Conservation (phyloP, 1,140 invertebrate species). For the Drosophila kanapiae region DNA sequence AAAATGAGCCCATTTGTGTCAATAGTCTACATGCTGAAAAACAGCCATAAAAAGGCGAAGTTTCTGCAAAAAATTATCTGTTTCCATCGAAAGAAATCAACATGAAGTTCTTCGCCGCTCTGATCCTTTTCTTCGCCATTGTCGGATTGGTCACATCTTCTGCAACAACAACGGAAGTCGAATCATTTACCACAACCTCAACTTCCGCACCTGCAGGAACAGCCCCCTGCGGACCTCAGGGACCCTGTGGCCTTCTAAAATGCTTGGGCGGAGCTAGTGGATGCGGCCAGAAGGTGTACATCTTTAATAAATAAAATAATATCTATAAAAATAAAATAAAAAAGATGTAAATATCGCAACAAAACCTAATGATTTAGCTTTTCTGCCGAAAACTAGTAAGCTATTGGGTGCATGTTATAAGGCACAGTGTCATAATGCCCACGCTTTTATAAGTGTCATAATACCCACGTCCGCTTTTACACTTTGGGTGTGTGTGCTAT, state of each 20-base stretch:
- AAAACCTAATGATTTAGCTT: too few relatives aligned
- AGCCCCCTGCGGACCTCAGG: not conserved
- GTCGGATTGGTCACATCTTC: not conserved
- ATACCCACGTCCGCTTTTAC: too few relatives aligned
- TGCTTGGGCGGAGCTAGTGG: constrained; percentile 3
- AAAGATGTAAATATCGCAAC: too few relatives aligned
- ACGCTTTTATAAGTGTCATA: too few relatives aligned
- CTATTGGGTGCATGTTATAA: too few relatives aligned
- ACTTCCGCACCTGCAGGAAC: not conserved
- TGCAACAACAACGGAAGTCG: not conserved
- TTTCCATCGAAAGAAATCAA: not conserved
- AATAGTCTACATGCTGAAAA: not conserved
- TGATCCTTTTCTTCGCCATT: not conserved
- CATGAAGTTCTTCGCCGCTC: constrained; percentile 8
- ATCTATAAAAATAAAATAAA: too few relatives aligned
- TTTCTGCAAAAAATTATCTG: not conserved
- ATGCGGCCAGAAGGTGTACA: constrained; percentile 4
- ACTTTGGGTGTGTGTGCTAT: too few relatives aligned
- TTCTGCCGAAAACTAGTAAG: too few relatives aligned
- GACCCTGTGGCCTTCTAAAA: constrained; percentile 2
- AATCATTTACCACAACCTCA: too few relatives aligned
- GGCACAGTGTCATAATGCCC: too few relatives aligned
- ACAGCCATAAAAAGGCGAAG: not conserved
- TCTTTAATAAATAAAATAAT: not conserved
- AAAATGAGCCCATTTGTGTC: constrained; percentile 3